Base-by-base conservation (phyloP, 2,797 vertebrate species). In the Anguilla megastoma region DNA sequence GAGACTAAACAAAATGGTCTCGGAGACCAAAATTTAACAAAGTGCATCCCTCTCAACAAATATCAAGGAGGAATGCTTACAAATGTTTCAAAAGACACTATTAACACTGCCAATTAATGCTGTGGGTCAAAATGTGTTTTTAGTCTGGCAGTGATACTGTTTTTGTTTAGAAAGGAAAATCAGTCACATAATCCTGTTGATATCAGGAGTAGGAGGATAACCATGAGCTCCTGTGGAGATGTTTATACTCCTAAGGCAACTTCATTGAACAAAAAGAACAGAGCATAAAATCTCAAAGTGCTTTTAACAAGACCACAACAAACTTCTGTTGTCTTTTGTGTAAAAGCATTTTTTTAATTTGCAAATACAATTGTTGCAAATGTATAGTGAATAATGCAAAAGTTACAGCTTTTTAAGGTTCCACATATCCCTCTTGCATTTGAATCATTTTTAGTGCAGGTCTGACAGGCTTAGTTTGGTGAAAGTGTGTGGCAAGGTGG, bases 111-210 rank as follows among this genome's bases (percentile, higher is more conserved):
- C 58, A 45, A 50, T 74, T 16, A 33, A 27, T 27, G 33, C 69
- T 63, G 84, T 3, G 48, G 36, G 41, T 48, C 36, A 69, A 52
- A 88, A 86, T 36, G 50, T 36, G 69, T 27, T 85, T 88, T 16
- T 45, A 16, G 1, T 45, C 33, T 16, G 16, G 74, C 36, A 45
- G 12, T 79, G 5, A 79, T 58, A 14, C 24, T 71, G 50, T 8
- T 30, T 21, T 24, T 74, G 33, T 84, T 85, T 36, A 85, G 27
- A 30, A 24, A 27, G 85, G 60, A 27, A 1, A 12, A n/a, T 41
- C 18, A 48, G 33, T 30, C 60, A 27, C 45, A n/a, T 84, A 74
- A 74, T 85, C 50, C 63, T 52, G 30, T 27, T 88, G 48, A 56
- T 56, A 69, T 50, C 10, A 21, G 56, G 27, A 27, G n/a, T 54